These are phyloP conservation scores for Rapana venosa DNA, from an alignment of 2,888 invertebrate species.

Conservation along the genomic window DNA sequence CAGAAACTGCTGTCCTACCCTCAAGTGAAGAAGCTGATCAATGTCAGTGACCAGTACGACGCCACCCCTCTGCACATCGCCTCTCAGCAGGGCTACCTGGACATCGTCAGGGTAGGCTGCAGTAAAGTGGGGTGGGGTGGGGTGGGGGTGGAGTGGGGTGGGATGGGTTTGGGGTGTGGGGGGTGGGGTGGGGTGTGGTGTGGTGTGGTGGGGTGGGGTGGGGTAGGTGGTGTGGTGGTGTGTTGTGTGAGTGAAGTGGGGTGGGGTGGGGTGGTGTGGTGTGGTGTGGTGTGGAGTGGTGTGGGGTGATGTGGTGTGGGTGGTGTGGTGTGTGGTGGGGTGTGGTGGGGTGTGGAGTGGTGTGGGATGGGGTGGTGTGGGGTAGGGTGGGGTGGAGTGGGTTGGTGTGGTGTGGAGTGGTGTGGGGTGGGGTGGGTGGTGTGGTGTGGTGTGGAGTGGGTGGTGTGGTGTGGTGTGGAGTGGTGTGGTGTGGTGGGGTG, in stretches of 20 bases:
- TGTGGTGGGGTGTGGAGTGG: too few species aligned
- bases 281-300: not conserved
- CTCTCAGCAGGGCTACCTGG: constrained; percentile 76
- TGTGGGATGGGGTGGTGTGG: too few species aligned
- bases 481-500: too few species aligned
- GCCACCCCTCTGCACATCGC: constrained; percentile 80
- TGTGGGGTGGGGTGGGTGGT: too few species aligned
- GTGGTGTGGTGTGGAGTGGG: too few species aligned
- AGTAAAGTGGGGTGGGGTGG: not conserved
- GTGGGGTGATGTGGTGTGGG: too few species aligned
- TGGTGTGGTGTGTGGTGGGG: too few species aligned
- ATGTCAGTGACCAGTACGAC: constrained; percentile 78
- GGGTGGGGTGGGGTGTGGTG: not conserved
- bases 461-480: too few species aligned
- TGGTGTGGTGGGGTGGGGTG: not conserved
- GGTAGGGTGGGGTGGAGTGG: too few species aligned
- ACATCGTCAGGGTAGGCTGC: constrained; percentile 64
- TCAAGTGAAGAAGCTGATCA: constrained; percentile 71
- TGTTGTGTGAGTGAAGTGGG: not conserved
- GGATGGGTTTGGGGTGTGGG: not conserved
- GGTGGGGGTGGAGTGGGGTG: not conserved
- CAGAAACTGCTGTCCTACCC: constrained; percentile 68
- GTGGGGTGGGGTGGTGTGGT: too few species aligned
- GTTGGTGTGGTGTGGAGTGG: too few species aligned
- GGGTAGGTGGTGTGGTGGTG: not conserved